These are phyloP conservation scores for Ciconia stormi DNA, from an alignment of 2,113 vertebrate genomes.

Conservation along the genomic window DNA sequence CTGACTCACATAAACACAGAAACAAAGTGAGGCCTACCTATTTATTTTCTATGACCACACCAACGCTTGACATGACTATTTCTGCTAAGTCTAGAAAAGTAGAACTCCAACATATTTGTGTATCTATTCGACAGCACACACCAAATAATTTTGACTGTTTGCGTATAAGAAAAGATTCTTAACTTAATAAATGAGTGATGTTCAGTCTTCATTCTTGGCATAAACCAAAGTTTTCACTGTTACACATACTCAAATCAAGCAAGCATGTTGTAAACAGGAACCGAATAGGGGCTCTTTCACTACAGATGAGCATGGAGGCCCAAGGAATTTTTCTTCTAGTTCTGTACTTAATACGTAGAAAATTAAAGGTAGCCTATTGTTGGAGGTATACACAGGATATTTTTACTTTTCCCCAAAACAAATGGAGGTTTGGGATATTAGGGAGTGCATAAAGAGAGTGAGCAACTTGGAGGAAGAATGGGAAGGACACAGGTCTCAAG, in stretches of 20 bases:
- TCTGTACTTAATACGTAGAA: neutral
- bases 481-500: neutral
- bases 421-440: neutral
- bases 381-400: neutral
- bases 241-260: neutral
- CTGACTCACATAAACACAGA: neutral
- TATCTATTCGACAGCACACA: neutral
- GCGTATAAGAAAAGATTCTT: neutral
- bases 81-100: neutral
- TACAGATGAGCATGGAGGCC: neutral
- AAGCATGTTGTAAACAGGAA: neutral
- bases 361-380: neutral
- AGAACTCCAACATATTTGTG: neutral
- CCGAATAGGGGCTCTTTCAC: neutral
- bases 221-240: neutral
- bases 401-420: neutral
- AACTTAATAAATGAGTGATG: neutral
- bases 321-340: neutral
- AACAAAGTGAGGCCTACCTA: neutral
- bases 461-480: neutral
- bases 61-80: neutral
- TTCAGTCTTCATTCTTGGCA: neutral
- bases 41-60: neutral
- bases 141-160: neutral
- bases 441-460: neutral